Evolutionary conservation across 2,113 vertebrate genomes (phyloP).

Genomic region (Lycocorax pyrrhopterus): DNA sequence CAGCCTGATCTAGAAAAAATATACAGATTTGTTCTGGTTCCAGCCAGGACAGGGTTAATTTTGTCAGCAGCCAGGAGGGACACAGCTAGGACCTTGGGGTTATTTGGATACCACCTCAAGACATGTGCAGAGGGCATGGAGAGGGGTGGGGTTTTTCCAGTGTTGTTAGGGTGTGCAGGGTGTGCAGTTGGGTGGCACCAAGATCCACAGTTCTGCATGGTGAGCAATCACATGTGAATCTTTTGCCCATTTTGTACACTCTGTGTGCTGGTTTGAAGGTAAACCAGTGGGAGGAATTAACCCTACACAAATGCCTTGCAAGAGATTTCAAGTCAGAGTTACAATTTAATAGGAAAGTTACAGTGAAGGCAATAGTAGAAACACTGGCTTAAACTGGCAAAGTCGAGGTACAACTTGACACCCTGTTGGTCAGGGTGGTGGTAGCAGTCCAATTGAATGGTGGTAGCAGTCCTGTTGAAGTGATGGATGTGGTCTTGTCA

Average conservation of each 20-base stretch:
- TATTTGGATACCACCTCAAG: neutral
- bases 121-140: neutral
- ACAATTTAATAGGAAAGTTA: neutral
- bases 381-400: neutral
- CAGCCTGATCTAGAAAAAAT: neutral
- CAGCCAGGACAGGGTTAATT: neutral
- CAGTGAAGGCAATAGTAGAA: neutral
- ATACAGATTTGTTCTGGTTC: neutral
- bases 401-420: neutral
- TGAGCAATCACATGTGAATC: neutral
- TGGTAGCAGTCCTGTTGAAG: rapidly evolving
- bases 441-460: neutral
- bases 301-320: neutral
- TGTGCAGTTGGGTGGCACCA: neutral
- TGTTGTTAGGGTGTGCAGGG: neutral
- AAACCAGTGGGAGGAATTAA: neutral
- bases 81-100: neutral
- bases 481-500: neutral
- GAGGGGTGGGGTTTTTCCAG: neutral
- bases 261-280: neutral
- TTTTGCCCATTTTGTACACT: neutral
- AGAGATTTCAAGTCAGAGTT: neutral
- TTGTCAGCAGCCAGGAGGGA: neutral
- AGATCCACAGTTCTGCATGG: neutral
- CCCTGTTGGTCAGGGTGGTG: neutral